These are phyloP conservation scores for Oryzias dopingdopingensis DNA, from an alignment of 2,797 vertebrate species.

Conservation along the genomic window DNA sequence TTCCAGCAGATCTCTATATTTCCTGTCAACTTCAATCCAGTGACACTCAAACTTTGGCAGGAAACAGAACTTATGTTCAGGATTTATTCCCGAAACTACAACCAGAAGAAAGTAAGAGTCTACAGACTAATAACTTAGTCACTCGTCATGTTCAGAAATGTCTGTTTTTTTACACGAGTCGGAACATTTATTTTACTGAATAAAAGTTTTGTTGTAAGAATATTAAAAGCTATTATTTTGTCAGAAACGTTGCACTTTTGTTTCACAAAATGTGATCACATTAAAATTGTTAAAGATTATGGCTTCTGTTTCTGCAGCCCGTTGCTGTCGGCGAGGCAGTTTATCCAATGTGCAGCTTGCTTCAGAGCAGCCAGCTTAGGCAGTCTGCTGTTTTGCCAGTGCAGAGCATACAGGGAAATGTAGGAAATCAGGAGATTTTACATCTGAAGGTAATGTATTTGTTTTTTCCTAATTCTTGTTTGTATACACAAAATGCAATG, in stretches of 20 bases:
- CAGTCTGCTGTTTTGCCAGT: conserved; percentile 79
- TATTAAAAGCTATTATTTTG: background rate
- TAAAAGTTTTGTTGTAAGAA: too few relatives aligned
- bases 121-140: background rate
- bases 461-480: conserved; percentile 11
- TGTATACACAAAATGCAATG: background rate
- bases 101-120: conserved; percentile 85
- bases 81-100: conserved; percentile 81
- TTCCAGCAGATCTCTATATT: conserved; percentile 87
- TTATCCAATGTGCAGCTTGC: conserved; percentile 75
- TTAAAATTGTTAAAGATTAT: background rate
- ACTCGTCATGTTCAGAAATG: background rate
- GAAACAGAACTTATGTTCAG: conserved; percentile 83
- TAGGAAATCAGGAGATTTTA: conserved; percentile 67
- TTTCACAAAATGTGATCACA: background rate
- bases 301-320: conserved; percentile 68
- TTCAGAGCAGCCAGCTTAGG: conserved; percentile 77
- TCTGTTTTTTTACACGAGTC: too few relatives aligned
- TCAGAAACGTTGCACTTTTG: background rate
- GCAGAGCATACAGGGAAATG: conserved; percentile 55
- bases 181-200: too few relatives aligned
- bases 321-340: conserved; percentile 79
- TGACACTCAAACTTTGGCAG: conserved; percentile 84
- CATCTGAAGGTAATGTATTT: conserved; percentile 83
- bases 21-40: conserved; percentile 78